These are phyloP conservation scores for Sarcophaga bullata DNA, from an alignment of 1,140 invertebrate genomes.

Conservation along the genomic window DNA sequence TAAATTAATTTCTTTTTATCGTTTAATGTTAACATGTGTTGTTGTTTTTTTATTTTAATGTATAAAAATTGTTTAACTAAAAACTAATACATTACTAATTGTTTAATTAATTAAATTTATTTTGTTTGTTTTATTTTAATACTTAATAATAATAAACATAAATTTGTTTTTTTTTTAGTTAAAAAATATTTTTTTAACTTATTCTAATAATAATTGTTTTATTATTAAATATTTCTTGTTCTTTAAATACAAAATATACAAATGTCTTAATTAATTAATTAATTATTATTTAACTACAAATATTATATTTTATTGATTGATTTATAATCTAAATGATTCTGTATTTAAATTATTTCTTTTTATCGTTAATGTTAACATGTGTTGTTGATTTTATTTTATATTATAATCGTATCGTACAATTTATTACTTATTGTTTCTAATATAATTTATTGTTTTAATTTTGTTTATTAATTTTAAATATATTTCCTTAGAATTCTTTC, in stretches of 20 bases:
- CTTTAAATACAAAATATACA: slow-evolving; percentile 38
- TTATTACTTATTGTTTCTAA: slow-evolving; percentile 16
- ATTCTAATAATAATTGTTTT: too few species aligned
- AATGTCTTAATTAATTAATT: not conserved
- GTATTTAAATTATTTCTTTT: slow-evolving; percentile 4
- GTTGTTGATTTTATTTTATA: slow-evolving; percentile 15
- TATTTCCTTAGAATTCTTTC: not conserved
- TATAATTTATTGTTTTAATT: slow-evolving; percentile 19
- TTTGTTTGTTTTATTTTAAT: not conserved
- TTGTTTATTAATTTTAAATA: too few species aligned
- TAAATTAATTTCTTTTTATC: not conserved
- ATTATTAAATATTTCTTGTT: not conserved
- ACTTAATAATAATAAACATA: slow-evolving; percentile 1
- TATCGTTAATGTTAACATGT: slow-evolving; percentile 30
- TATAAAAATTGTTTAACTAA: slow-evolving; percentile 35
- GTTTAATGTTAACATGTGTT: slow-evolving; percentile 35
- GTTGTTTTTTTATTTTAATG: not conserved
- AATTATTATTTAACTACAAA: not conserved
- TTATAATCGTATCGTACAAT: not conserved
- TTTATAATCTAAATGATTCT: slow-evolving; percentile 27
- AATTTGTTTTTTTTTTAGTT: not conserved
- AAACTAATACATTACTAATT: slow-evolving; percentile 27
- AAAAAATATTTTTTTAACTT: too few species aligned
- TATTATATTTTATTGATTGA: not conserved
- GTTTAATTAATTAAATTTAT: not conserved